Evolutionary conservation across 2,797 vertebrate species (phyloP).

Genomic region (Galaxias olidus): DNA sequence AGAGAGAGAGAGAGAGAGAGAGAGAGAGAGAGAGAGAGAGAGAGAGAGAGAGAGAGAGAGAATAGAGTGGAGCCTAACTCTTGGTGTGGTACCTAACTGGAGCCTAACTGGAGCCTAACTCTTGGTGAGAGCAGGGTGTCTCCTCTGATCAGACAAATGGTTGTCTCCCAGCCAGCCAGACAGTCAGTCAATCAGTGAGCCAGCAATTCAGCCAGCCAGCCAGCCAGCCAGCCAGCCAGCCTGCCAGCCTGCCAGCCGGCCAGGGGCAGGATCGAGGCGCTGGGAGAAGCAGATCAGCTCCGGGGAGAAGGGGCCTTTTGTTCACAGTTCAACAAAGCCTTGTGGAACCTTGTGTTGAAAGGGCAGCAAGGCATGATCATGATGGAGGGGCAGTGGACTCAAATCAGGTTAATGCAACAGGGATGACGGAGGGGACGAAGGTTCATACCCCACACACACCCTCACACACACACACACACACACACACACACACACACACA

Average conservation of each 20-base stretch:
- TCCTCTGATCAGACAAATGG: constrained; percentile 70
- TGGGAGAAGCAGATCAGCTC: constrained; percentile 19
- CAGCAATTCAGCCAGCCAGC: too few species aligned
- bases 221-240: too few species aligned
- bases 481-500: not conserved
- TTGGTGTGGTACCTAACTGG: too few species aligned
- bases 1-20: not conserved
- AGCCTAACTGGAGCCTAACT: constrained; percentile 63
- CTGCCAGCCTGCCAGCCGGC: constrained; percentile 10
- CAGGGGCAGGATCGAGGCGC: constrained; percentile 28
- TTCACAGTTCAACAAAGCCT: not conserved
- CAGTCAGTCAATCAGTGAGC: too few species aligned
- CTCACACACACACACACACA: not conserved
- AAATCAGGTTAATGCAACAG: constrained; percentile 32
- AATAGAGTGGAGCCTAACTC: constrained; percentile 60
- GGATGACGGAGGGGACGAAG: constrained; percentile 1
- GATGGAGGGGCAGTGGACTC: constrained; percentile 25
- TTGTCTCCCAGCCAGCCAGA: constrained; percentile 48
- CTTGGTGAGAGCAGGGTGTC: constrained; percentile 58
- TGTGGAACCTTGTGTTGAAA: constrained; percentile 36
- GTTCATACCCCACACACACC: too few species aligned
- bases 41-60: constrained; percentile 9
- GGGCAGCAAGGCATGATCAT: not conserved
- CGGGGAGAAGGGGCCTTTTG: too few species aligned
- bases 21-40: not conserved